Conservation (phyloP, 2,888 invertebrate genomes). For the Myopa tessellatipennis region DNA sequence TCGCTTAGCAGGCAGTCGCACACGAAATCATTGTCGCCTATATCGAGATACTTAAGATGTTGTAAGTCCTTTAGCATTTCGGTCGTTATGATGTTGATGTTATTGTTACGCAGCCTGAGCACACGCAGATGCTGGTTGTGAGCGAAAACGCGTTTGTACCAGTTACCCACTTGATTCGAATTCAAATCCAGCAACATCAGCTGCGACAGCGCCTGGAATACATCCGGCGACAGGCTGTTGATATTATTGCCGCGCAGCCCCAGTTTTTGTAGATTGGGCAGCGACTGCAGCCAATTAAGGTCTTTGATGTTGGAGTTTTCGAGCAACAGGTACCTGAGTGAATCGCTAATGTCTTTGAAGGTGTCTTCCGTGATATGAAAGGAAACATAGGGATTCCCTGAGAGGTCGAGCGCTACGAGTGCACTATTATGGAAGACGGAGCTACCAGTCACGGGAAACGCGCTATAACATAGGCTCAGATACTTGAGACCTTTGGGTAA, state of each 20-base stretch:
- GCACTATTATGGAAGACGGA: constrained; percentile 68
- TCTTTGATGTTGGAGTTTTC: constrained; percentile 67
- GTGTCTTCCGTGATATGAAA: constrained; percentile 57
- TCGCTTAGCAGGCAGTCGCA: constrained; percentile 73
- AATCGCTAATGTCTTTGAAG: constrained; percentile 68
- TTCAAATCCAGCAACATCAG: constrained; percentile 70
- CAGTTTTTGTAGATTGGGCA: constrained; percentile 69
- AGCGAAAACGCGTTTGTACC: constrained; percentile 69
- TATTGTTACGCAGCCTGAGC: constrained; percentile 70
- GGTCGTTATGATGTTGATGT: constrained; percentile 71
- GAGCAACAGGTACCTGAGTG: constrained; percentile 69
- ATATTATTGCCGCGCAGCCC: constrained; percentile 71
- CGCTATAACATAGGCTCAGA: constrained; percentile 69
- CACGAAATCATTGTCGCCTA: constrained; percentile 71
- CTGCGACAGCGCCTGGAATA: constrained; percentile 63
- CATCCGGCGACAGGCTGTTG: constrained; percentile 55
- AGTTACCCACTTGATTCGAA: constrained; percentile 71
- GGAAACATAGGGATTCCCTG: constrained; percentile 69
- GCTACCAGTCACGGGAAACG: constrained; percentile 64
- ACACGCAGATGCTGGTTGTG: constrained; percentile 67
- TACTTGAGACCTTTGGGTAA: constrained; percentile 61
- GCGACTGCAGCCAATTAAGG: constrained; percentile 65
- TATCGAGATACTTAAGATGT: constrained; percentile 66
- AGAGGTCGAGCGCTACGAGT: constrained; percentile 71
- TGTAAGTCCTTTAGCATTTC: constrained; percentile 72